A percentile compares a stretch with the other conserved stretches of the same genome.
Conservation (phyloP, 1,140 invertebrate genomes). For the Eurosta solidaginis region DNA sequence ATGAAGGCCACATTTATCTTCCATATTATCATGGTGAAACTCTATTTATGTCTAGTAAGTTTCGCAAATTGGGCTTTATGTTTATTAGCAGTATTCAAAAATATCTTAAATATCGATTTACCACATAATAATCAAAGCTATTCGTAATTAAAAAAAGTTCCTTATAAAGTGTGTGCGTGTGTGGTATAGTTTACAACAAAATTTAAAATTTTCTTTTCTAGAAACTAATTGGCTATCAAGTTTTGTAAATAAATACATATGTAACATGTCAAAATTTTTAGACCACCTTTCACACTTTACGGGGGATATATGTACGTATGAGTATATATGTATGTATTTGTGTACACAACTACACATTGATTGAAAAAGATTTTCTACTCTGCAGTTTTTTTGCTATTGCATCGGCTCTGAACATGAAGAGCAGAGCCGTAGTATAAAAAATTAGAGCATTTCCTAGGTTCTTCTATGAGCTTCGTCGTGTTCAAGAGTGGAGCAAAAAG, state of each 20-base stretch:
- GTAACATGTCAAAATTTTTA: constrained; percentile 28
- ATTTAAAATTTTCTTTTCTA: background rate
- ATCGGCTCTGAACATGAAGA: too few relatives aligned
- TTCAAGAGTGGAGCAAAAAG: too few relatives aligned
- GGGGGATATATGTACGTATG: constrained; percentile 10
- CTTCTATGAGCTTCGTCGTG: too few relatives aligned
- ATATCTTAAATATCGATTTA: background rate
- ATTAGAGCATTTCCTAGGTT: too few relatives aligned
- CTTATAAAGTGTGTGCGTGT: constrained; percentile 18
- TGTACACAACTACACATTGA: too few relatives aligned
- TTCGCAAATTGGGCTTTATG: constrained; percentile 6
- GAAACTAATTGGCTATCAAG: background rate
- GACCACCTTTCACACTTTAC: constrained; percentile 24
- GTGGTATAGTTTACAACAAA: constrained; percentile 4
- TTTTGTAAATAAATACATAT: constrained; percentile 2
- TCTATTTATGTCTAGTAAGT: constrained; percentile 57
- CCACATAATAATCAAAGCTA: background rate
- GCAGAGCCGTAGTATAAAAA: too few relatives aligned
- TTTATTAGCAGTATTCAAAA: background rate
- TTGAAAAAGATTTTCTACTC: too few relatives aligned
- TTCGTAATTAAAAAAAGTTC: background rate
- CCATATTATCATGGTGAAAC: constrained; percentile 68
- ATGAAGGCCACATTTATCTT: constrained; percentile 67
- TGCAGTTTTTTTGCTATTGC: too few relatives aligned
- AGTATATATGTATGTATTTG: too few relatives aligned